A percentile compares a stretch with the other conserved stretches of the same genome.
Evolutionary conservation across 2,113 vertebrate species (phyloP).

Genomic region (Gadus macrocephalus): DNA sequence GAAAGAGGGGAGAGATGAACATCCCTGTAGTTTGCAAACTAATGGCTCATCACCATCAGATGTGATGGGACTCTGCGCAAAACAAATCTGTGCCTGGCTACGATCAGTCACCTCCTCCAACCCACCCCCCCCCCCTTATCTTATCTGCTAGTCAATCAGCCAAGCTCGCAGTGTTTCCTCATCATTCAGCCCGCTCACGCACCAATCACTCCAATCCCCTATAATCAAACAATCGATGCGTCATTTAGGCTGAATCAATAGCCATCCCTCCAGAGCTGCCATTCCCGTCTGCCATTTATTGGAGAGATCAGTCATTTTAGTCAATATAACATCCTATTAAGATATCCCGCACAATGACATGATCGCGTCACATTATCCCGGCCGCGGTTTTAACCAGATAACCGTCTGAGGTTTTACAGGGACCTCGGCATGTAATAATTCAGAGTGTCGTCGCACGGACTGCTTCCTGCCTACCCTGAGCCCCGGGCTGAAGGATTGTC

Average conservation of each 20-base stretch:
- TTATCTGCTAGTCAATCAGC: slow-evolving; percentile 36
- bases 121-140: slow-evolving; percentile 24
- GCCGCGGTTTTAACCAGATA: slow-evolving; percentile 20
- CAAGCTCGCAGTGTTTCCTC: slow-evolving; percentile 32
- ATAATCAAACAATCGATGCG: slow-evolving; percentile 64
- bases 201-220: slow-evolving; percentile 46
- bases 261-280: slow-evolving; percentile 39
- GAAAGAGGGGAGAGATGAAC: neutral
- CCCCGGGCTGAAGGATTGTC: slow-evolving; percentile 1
- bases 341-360: slow-evolving; percentile 39
- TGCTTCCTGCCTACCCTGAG: neutral
- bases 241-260: slow-evolving; percentile 52
- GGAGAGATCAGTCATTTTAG: slow-evolving; percentile 34
- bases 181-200: slow-evolving; percentile 51
- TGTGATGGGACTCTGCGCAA: neutral
- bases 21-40: slow-evolving; percentile 1
- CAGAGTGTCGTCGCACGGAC: slow-evolving; percentile 6
- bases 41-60: slow-evolving; percentile 1
- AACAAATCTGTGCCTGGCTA: neutral
- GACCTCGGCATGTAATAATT: slow-evolving; percentile 18
- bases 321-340: slow-evolving; percentile 56
- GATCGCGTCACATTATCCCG: slow-evolving; percentile 39
- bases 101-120: slow-evolving; percentile 23
- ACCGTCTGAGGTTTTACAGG: slow-evolving; percentile 33
- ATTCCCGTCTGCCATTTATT: slow-evolving; percentile 52